Conservation (phyloP, 92 coral and sea anemone genomes). For the Epizoanthus scotinus region DNA sequence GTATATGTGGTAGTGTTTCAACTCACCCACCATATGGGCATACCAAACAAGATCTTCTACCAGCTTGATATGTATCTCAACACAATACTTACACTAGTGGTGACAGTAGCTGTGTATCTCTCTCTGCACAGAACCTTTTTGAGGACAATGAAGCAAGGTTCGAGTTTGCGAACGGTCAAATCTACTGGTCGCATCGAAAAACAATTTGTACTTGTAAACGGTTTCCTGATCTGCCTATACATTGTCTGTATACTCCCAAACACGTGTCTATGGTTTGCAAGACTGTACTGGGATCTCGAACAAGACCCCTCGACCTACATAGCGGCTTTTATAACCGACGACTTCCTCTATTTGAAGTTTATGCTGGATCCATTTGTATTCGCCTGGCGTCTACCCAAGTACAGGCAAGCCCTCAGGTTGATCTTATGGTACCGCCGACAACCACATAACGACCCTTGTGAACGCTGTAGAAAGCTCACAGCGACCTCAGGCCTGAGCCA, state of each 20-base stretch:
- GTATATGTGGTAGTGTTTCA: slow-evolving; percentile 20
- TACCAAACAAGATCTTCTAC: slow-evolving; percentile 32
- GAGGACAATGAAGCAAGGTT: slow-evolving; percentile 14
- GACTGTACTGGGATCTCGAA: slow-evolving; percentile 18
- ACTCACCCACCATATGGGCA: slow-evolving; percentile 9
- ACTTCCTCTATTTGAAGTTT: slow-evolving; percentile 20
- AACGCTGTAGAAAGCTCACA: slow-evolving; percentile 16
- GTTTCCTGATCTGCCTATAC: slow-evolving; percentile 16
- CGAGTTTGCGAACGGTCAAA: slow-evolving; percentile 12
- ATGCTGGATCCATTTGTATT: slow-evolving; percentile 35
- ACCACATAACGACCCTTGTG: not conserved
- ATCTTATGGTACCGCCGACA: not conserved
- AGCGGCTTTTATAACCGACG: slow-evolving; percentile 19
- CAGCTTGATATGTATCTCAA: slow-evolving; percentile 24
- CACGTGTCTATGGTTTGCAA: slow-evolving; percentile 3
- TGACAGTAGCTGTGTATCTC: slow-evolving; percentile 4
- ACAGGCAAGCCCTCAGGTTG: slow-evolving; percentile 22
- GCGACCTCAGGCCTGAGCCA: slow-evolving; percentile 27
- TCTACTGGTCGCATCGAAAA: slow-evolving; percentile 2
- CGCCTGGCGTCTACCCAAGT: slow-evolving; percentile 33
- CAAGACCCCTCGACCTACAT: not conserved
- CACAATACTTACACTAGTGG: slow-evolving; percentile 14
- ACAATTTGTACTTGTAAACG: slow-evolving; percentile 26
- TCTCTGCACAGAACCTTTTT: slow-evolving; percentile 7
- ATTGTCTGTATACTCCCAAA: slow-evolving; percentile 17